Evolutionary conservation across 2,888 invertebrate species (phyloP).

Genomic region (Thymelicus acteon): DNA sequence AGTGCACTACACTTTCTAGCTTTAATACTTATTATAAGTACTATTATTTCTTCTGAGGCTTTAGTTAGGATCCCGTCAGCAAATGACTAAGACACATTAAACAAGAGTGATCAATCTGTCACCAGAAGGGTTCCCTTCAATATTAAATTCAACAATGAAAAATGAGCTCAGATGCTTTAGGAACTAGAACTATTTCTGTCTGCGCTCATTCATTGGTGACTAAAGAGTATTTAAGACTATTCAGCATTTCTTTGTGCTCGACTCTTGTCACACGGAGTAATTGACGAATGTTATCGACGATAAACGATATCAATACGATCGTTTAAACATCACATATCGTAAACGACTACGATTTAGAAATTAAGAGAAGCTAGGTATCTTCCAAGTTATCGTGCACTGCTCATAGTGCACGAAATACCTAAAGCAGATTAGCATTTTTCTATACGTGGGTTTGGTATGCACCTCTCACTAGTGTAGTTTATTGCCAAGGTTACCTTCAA

Average conservation of each 20-base stretch:
- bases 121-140: not conserved
- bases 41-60: too few species aligned
- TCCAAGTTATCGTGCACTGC: too few species aligned
- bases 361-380: too few species aligned
- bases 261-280: not conserved
- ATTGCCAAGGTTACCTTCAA: too few species aligned
- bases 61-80: conserved; percentile 2
- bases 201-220: conserved; percentile 15
- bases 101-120: conserved; percentile 23
- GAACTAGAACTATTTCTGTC: conserved; percentile 12
- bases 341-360: too few species aligned
- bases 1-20: not conserved
- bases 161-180: conserved; percentile 5
- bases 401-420: too few species aligned
- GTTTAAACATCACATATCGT: not conserved
- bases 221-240: conserved; percentile 8
- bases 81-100: conserved; percentile 18
- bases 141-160: conserved; percentile 5
- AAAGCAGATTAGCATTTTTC: too few species aligned
- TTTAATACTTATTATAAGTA: too few species aligned
- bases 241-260: conserved; percentile 21
- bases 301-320: not conserved
- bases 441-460: too few species aligned
- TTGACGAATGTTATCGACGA: not conserved
- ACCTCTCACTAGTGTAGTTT: too few species aligned